phyloP scores from a whole-genome alignment of 1,140 invertebrate genomes.

The Pachyrhynchus sulphureomaculatus region DNA sequence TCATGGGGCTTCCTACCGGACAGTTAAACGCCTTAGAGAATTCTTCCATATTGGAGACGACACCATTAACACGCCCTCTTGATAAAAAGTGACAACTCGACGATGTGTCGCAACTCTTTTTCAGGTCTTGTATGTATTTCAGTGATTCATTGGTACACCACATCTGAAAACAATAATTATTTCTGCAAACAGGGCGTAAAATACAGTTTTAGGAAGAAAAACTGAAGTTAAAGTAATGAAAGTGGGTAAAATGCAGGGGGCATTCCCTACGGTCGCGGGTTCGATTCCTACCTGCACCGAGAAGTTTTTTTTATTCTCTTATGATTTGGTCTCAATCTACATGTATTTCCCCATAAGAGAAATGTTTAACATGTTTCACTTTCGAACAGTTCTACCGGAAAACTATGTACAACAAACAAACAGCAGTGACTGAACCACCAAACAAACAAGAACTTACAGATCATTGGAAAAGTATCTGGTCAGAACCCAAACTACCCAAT shows the following conservation, averaged over 20 bases:
- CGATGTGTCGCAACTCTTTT: conserved; percentile 37
- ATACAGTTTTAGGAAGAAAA: neutral
- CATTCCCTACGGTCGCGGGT: no score
- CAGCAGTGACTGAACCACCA: no score
- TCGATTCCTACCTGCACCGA: neutral
- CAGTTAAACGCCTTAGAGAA: conserved; percentile 88
- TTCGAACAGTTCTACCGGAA: no score
- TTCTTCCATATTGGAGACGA: conserved; percentile 85
- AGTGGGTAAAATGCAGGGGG: no score
- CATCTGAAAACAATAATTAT: conserved; percentile 48
- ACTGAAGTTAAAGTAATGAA: no score
- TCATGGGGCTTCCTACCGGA: conserved; percentile 77
- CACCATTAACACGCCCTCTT: conserved; percentile 81
- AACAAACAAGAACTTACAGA: no score
- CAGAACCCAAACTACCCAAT: no score
- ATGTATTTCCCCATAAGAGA: no score
- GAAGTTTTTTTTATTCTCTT: neutral
- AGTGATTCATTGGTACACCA: conserved; percentile 60
- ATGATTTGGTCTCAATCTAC: neutral
- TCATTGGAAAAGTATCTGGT: no score
- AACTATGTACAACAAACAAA: no score
- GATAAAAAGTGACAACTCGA: conserved; percentile 74
- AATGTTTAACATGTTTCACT: no score
- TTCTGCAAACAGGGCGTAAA: neutral
- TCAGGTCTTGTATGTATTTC: conserved; percentile 65